These are phyloP conservation scores for Plagodis pulveraria DNA, from an alignment of 2,888 invertebrate genomes.

Conservation along the genomic window DNA sequence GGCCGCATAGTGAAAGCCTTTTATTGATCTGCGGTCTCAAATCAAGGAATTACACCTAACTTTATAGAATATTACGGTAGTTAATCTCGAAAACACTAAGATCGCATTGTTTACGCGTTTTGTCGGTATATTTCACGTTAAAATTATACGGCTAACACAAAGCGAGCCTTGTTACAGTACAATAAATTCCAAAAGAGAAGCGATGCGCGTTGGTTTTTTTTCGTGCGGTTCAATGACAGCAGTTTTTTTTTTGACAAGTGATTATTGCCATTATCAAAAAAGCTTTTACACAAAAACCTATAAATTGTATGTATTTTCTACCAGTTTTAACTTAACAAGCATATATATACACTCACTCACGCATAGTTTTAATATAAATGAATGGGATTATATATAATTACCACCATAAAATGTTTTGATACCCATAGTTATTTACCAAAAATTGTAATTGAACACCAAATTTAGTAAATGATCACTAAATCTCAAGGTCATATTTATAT, in stretches of 20 bases:
- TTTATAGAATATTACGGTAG: conserved; percentile 32
- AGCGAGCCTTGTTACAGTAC: conserved; percentile 83
- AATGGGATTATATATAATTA: too few species aligned
- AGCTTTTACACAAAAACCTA: conserved; percentile 15
- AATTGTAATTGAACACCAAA: too few species aligned
- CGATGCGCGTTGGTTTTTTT: conserved; percentile 82
- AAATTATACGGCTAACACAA: conserved; percentile 70
- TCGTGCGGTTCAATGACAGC: conserved; percentile 77
- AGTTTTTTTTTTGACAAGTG: conserved; percentile 65
- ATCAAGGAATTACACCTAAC: conserved; percentile 54
- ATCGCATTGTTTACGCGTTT: conserved; percentile 76
- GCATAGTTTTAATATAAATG: too few species aligned
- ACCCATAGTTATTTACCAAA: too few species aligned
- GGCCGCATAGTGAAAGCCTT: conserved; percentile 56
- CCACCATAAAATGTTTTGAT: too few species aligned
- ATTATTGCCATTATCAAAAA: conserved; percentile 55
- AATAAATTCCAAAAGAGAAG: conserved; percentile 85
- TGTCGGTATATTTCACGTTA: conserved; percentile 67
- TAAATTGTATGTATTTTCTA: too few species aligned
- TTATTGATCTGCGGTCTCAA: conserved; percentile 69
- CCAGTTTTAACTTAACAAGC: too few species aligned
- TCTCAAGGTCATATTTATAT: too few species aligned
- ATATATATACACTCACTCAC: too few species aligned
- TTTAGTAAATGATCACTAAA: too few species aligned
- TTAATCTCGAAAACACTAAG: conserved; percentile 54